phyloP scores from a whole-genome alignment of 2,888 invertebrate genomes.

The Callyntrura sp. region DNA sequence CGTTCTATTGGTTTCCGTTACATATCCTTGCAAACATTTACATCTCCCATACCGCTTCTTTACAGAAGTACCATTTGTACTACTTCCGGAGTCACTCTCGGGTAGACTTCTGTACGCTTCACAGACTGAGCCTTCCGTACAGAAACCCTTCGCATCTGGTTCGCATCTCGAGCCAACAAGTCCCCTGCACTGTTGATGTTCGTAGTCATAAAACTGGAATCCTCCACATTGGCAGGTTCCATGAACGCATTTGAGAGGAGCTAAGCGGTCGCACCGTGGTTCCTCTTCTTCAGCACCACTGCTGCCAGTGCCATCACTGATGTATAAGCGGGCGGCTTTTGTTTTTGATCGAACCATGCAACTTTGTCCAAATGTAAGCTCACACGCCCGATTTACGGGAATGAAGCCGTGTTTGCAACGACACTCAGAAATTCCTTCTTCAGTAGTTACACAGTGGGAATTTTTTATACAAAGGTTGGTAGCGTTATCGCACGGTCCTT shows the following conservation, averaged over 20 bases:
- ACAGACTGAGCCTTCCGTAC: conserved; percentile 51
- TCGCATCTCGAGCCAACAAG: conserved; percentile 60
- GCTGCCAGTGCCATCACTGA: conserved; percentile 40
- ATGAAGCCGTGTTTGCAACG: conserved; percentile 52
- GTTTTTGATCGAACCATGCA: conserved; percentile 47
- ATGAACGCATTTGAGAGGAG: conserved; percentile 59
- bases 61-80: background rate
- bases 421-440: conserved; percentile 56
- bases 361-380: conserved; percentile 64
- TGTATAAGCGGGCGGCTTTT: background rate
- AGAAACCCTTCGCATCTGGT: conserved; percentile 52
- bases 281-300: conserved; percentile 26
- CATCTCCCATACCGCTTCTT: conserved; percentile 61
- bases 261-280: conserved; percentile 49
- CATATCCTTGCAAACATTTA: conserved; percentile 43
- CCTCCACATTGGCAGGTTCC: conserved; percentile 68
- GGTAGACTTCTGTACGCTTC: conserved; percentile 55
- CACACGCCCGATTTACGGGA: conserved; percentile 48
- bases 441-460: conserved; percentile 55
- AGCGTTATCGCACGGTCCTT: conserved; percentile 60
- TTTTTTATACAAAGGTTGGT: conserved; percentile 52
- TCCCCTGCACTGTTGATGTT: conserved; percentile 59
- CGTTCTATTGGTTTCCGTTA: conserved; percentile 47
- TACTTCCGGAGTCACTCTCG: background rate
- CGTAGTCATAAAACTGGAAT: conserved; percentile 70